Evolutionary conservation across 2,888 invertebrate species (phyloP).

Genomic region (Aspidiotus destructor): DNA sequence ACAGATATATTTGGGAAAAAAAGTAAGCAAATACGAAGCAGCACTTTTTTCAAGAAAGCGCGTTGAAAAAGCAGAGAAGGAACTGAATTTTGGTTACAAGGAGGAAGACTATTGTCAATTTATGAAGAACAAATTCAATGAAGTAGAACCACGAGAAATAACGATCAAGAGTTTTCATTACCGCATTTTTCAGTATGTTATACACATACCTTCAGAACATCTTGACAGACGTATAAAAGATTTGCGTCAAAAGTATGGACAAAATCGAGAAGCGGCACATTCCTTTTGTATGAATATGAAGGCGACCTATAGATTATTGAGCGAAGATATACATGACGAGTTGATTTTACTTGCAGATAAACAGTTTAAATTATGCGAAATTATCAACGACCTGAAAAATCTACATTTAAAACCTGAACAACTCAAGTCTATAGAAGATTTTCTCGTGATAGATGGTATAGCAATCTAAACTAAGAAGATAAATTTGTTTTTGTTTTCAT

Average conservation of each 20-base stretch:
- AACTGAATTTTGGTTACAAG: background rate
- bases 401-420: conserved; percentile 1
- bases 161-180: conserved; percentile 1
- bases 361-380: background rate
- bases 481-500: conserved; percentile 4
- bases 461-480: background rate
- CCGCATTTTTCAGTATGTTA: background rate
- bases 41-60: background rate
- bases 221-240: background rate
- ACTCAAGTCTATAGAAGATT: background rate
- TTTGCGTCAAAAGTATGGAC: background rate
- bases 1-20: background rate
- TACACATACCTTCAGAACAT: background rate
- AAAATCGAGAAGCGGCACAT: background rate
- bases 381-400: background rate
- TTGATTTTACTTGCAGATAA: background rate
- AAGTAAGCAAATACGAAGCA: background rate
- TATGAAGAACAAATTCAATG: background rate
- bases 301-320: background rate
- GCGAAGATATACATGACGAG: conserved; percentile 12
- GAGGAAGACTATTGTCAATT: background rate
- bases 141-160: background rate
- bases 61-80: background rate
- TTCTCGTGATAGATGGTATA: conserved; percentile 11
- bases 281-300: conserved; percentile 6